Percentiles rank a stretch among this genome's conserved stretches.
Conservation (phyloP, 2,797 vertebrate genomes). For the Chromis chromis region DNA sequence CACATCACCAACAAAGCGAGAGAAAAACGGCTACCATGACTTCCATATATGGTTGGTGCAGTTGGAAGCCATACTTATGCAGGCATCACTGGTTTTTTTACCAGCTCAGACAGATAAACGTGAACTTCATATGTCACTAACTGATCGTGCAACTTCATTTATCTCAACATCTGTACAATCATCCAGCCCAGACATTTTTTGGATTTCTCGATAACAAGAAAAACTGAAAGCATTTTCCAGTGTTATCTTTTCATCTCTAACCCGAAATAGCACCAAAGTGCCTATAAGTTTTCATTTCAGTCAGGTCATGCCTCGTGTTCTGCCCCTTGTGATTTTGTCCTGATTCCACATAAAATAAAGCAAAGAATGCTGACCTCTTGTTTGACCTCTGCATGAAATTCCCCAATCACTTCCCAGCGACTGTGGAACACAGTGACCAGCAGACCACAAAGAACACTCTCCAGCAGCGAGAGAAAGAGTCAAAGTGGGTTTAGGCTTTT, state of each 20-base stretch:
- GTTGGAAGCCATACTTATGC: conserved; percentile 42
- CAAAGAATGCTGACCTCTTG: conserved; percentile 12
- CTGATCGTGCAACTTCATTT: conserved; percentile 3
- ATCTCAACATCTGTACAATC: conserved; percentile 3
- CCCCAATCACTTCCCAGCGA: conserved; percentile 23
- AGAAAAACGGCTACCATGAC: conserved; percentile 30
- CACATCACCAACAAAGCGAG: conserved; percentile 29
- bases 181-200: not conserved
- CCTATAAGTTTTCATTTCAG: no score
- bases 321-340: not conserved
- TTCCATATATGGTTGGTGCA: conserved; percentile 67
- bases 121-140: conserved; percentile 13
- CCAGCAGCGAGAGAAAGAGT: conserved; percentile 16
- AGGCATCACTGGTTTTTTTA: conserved; percentile 39
- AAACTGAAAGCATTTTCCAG: not conserved
- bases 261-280: not conserved
- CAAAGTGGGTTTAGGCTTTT: conserved; percentile 45
- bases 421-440: conserved; percentile 29
- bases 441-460: conserved; percentile 57
- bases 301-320: no score
- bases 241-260: conserved; percentile 5
- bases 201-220: not conserved
- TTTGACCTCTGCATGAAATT: conserved; percentile 24
- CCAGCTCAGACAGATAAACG: conserved; percentile 62
- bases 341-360: conserved; percentile 8